Evolutionary conservation across 2,113 vertebrate species (phyloP).

Genomic region (Donacobius atricapilla): DNA sequence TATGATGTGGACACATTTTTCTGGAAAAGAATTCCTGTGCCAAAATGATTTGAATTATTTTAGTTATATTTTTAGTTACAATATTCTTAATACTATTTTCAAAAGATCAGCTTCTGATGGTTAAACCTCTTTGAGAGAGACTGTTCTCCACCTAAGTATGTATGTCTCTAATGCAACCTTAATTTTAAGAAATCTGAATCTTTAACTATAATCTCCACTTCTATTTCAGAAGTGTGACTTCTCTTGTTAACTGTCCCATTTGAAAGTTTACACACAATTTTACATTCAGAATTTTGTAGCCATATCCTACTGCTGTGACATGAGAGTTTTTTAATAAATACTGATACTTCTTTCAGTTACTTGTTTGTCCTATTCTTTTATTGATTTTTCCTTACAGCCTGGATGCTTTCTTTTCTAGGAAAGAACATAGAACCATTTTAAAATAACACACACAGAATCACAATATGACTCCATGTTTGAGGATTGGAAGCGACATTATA

Average conservation of each 20-base stretch:
- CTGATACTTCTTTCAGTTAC: not conserved
- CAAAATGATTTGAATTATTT: not conserved
- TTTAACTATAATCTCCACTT: not conserved
- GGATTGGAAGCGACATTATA: not conserved
- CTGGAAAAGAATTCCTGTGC: not conserved
- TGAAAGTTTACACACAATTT: not conserved
- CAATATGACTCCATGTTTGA: not conserved
- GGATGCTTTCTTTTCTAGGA: not conserved
- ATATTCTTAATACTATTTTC: not conserved
- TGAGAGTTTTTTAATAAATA: not conserved
- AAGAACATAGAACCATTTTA: not conserved
- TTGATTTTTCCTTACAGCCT: not conserved
- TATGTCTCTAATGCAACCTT: not conserved
- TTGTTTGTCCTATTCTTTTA: not conserved
- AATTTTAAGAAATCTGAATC: not conserved
- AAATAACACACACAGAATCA: not conserved
- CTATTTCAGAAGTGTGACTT: not conserved
- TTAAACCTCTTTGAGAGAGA: not conserved
- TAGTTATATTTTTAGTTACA: not conserved
- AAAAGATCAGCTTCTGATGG: not conserved
- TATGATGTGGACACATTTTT: not conserved
- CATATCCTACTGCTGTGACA: not conserved
- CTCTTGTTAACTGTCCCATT: not conserved
- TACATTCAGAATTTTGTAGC: not conserved
- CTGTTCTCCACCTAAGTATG: accelerated